Evolutionary conservation across 1,140 invertebrate species (phyloP), one percentile per base, ranked within the genome.

Genomic region (Drosophila nigromelanica): DNA sequence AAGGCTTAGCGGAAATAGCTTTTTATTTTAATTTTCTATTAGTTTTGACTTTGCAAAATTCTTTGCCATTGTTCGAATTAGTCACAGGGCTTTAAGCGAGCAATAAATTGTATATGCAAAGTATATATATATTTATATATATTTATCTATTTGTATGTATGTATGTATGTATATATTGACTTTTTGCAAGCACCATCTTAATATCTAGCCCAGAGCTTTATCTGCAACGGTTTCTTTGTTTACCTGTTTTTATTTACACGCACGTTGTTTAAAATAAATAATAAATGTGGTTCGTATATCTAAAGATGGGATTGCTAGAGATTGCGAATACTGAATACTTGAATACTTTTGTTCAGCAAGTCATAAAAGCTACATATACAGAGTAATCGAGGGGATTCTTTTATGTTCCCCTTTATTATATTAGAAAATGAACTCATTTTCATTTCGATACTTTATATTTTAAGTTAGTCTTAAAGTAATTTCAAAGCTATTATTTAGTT

Each of bases 241-340:
- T 77, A 48, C 50, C 43, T 35, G 39, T n/a, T 50, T 56, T 64
- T 64, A 71, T 78, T 78, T 64, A 30, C 42, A 39, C 39, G 43
- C 48, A 39, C 58, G 59, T 45, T 70, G 47, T 43, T 43, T 27
- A 66, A 50, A 54, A 71, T 50, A 78, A 78, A 75, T 60, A 78
- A 61, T 45, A 59, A 63, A 50, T 62, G 39, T 59, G 10, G 42
- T 33, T 66, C 18, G 21, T 14, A 39, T 48, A 50, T 30, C 14
- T 39, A 43, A 39, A 59, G 45, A 58, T 18, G 14, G 7, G 14
- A 15, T 21, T n/a, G 1, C n/a, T 11, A 21, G 5, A 54, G 37
- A 54, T 24, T 12, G 52, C 30, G n/a, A n/a, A 54, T 47, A n/a
- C 11, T 48, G 10, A 27, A 27, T 27, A n/a, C 6, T 40, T 1